These are phyloP conservation scores for Crypturellus tataupa DNA, from an alignment of 2,797 vertebrate genomes.

Conservation along the genomic window DNA sequence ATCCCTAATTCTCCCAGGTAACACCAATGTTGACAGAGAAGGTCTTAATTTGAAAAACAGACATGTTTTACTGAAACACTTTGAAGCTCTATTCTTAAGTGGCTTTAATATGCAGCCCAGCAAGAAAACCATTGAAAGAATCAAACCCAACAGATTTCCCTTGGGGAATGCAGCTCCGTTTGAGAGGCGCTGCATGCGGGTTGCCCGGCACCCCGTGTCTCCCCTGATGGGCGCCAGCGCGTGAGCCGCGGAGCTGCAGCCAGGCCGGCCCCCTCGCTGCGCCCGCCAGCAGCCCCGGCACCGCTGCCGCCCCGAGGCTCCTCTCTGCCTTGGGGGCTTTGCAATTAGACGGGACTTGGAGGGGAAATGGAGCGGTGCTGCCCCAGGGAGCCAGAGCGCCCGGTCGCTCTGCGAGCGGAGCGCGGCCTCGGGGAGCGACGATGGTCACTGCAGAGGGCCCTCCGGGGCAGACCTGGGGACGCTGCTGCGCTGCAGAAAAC, in stretches of 20 bases:
- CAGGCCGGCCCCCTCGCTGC: background rate
- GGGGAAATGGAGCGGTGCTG: background rate
- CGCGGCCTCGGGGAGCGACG: too few relatives aligned
- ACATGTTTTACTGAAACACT: constrained; percentile 61
- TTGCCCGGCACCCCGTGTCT: constrained; percentile 62
- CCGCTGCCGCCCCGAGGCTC: background rate
- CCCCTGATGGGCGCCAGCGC: constrained; percentile 43
- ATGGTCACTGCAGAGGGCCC: background rate
- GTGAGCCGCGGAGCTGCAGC: background rate
- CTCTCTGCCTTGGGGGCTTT: background rate
- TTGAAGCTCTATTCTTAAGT: constrained; percentile 63
- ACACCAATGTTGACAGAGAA: background rate
- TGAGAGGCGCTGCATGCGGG: constrained; percentile 64
- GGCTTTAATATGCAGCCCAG: constrained; percentile 72
- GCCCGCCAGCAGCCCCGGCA: background rate
- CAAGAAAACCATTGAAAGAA: constrained; percentile 76
- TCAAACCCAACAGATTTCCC: constrained; percentile 72
- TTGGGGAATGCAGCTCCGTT: constrained; percentile 50
- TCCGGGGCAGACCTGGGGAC: background rate
- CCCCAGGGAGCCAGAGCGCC: background rate
- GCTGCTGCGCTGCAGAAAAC: background rate
- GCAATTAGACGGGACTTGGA: background rate
- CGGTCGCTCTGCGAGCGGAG: too few relatives aligned
- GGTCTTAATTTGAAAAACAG: constrained; percentile 54
- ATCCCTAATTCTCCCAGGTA: background rate